Evolutionary conservation across 2,797 vertebrate species (phyloP), one percentile per base, ranked within the genome.

Genomic region (Dallia pectoralis): DNA sequence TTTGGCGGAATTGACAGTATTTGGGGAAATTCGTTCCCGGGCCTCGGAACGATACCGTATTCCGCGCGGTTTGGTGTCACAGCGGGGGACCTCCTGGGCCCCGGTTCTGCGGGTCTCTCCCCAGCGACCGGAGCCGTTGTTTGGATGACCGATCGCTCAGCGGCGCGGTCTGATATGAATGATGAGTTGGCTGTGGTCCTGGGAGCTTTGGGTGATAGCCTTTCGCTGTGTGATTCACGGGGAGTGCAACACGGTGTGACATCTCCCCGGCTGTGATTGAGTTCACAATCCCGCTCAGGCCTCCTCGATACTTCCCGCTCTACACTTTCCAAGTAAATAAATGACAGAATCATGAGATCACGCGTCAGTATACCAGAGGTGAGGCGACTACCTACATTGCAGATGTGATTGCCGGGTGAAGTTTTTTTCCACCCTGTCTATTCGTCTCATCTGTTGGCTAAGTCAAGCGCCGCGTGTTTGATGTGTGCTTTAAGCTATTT

Each of bases 171-270:
- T 84, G 27, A 67, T 75, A 90, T 92, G 90, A 93, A 87, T 91
- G 92, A 92, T 92, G 91, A 91, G 89, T 84, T 88, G 85, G 89
- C 84, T 83, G 87, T 84, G 87, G 91, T 90, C 91, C 91, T 93
- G 91, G 87, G 92, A 91, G 93, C 89, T 93, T 93, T 91, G 89
- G 90, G 89, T 92, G 91, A 93, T 92, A 90, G 90, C 90, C 88
- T 93, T 92, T 93, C 90, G 90, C 90, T 77, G 86, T 77, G 88
- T 93, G 91, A 93, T 93, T 92, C 92, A 93, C 90, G 86, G 90
- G 87, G 86, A 87, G 87, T 77, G 74, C 82, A 87, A 84, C 79
- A 79, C 81, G 85, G 83, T 79, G 88, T 92, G 91, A 94, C 90
- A 93, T 86, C 88, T 83, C 77, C 85, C 77, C 53, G 33, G 9